Conservation (phyloP, 2,113 vertebrate genomes). For the Nothocercus nigrocapillus region DNA sequence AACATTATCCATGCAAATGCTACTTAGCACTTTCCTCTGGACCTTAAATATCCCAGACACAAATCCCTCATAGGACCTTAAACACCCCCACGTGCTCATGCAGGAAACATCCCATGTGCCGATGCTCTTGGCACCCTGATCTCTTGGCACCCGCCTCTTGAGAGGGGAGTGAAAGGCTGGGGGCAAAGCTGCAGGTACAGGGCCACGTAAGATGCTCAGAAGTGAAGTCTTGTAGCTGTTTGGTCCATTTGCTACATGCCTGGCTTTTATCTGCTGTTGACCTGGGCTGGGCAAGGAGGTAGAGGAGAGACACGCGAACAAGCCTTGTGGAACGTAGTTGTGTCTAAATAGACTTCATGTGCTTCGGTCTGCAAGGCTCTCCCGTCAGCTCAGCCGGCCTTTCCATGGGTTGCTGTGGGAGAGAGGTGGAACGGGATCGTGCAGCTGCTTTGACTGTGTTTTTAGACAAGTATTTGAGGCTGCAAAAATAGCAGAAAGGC, state of each 20-base stretch:
- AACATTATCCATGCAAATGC: rapidly evolving
- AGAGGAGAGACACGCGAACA: not conserved
- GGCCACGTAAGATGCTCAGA: not conserved
- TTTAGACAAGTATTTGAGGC: not conserved
- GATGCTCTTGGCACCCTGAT: not conserved
- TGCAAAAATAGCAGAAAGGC: not conserved
- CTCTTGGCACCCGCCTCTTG: not conserved
- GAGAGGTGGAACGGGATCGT: not conserved
- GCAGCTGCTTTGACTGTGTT: not conserved
- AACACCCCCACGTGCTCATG: not conserved
- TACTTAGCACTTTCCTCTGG: not conserved
- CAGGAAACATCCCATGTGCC: rapidly evolving
- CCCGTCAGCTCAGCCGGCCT: not conserved
- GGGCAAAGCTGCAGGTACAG: not conserved
- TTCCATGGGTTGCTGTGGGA: not conserved
- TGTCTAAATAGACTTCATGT: not conserved
- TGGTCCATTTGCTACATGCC: not conserved
- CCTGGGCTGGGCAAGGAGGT: rapidly evolving
- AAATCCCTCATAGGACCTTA: not conserved
- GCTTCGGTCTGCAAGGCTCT: slow-evolving; percentile 22
- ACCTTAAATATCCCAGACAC: not conserved
- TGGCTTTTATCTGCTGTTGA: slow-evolving; percentile 15
- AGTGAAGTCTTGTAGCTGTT: not conserved
- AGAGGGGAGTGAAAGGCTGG: not conserved
- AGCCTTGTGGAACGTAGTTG: not conserved